These are phyloP conservation scores for Chromobotia macracanthus DNA, from an alignment of 2,797 vertebrate species.

Conservation along the genomic window DNA sequence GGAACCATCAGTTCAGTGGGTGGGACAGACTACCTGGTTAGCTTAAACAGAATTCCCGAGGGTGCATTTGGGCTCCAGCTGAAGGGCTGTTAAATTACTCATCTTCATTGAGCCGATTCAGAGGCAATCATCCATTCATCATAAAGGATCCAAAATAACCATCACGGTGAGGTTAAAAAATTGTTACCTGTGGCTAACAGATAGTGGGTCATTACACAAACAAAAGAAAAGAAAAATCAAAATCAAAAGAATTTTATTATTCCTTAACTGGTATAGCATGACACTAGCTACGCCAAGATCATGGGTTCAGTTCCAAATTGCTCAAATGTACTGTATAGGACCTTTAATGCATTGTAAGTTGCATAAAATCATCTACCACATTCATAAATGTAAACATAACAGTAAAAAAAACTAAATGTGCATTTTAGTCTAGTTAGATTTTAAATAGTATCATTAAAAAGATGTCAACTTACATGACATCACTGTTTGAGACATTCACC, in stretches of 20 bases:
- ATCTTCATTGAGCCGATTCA: conserved; percentile 8
- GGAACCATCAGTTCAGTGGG: conserved; percentile 28
- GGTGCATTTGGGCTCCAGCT: conserved; percentile 34
- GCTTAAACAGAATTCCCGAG: conserved; percentile 20
- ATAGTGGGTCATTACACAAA: neutral
- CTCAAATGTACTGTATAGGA: too few species aligned
- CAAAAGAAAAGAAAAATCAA: too few species aligned
- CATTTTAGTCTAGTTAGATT: too few species aligned
- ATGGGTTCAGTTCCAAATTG: too few species aligned
- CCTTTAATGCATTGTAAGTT: neutral
- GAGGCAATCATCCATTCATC: conserved; percentile 38
- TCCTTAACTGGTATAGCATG: too few species aligned
- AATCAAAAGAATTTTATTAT: too few species aligned
- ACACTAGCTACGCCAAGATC: too few species aligned
- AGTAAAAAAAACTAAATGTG: too few species aligned
- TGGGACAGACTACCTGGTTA: conserved; percentile 43
- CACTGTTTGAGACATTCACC: neutral
- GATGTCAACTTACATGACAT: neutral
- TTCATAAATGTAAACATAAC: neutral
- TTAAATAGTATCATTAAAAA: too few species aligned
- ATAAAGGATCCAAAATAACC: conserved; percentile 34
- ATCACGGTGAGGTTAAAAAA: conserved; percentile 27
- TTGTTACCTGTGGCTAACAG: neutral
- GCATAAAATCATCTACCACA: neutral
- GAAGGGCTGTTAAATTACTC: conserved; percentile 6